Base-by-base conservation (phyloP, 1,140 invertebrate genomes). In the Lordiphosa mommai region DNA sequence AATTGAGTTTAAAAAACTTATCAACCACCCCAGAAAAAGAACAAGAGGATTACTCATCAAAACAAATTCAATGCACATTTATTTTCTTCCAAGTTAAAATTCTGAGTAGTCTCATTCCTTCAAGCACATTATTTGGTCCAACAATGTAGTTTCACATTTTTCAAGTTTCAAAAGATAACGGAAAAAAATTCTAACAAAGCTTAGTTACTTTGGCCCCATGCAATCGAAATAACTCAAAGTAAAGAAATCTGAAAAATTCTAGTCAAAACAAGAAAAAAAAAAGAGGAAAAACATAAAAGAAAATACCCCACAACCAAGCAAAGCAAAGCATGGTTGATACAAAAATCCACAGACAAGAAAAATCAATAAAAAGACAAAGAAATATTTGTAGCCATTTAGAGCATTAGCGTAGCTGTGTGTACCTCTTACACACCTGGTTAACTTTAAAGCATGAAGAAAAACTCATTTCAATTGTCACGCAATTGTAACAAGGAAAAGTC, bases 321-420 rank as follows among this genome's bases (percentile, higher is more conserved):
- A 63, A 61, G 55, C 51, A 68, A 67, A 52, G 36, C 30, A 57
- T 23, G 20, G 20, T 23, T 23, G 48, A 2, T n/a, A 43, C 30
- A 41, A 36, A 47, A 38, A 29, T 27, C 29, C 12, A 17, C 47
- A 49, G 17, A 10, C 14, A n/a, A 13, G 36, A 58, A 68, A 77
- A 79, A 79, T 79, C 73, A 64, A 79, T 79, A 72, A 23, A 36
- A 23, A 58, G 48, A 71, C 69, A 65, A 59, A 48, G 37, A 47
- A 79, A 52, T 56, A 33, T 23, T 6, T 73, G 49, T 38, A 43
- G 30, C 44, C 41, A 53, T 49, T 76, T 71, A 51, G 56, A 32
- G 33, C 36, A 43, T 41, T 27, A 37, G 13, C 34, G 12, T 2
- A 37, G 14, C 17, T 16, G 3, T 8, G 20, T 13, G 20, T 20